Evolutionary conservation across 1,140 invertebrate species (phyloP).

Genomic region (Ceratitis capitata): DNA sequence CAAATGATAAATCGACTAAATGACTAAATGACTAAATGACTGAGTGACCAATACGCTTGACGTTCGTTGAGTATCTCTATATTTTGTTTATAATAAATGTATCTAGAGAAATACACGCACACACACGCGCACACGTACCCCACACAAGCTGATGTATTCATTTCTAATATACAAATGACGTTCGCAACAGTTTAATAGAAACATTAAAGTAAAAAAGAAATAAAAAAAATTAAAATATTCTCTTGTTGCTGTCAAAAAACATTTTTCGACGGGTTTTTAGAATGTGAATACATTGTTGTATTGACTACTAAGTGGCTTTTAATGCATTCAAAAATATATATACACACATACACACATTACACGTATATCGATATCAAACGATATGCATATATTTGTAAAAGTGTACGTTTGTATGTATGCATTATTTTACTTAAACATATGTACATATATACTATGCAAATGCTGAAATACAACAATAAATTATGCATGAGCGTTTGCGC

Average conservation of each 20-base stretch:
- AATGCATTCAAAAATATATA: neutral
- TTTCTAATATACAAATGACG: too few species aligned
- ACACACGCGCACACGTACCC: neutral
- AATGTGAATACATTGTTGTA: conserved; percentile 1
- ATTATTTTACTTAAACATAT: neutral
- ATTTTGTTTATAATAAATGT: conserved; percentile 2
- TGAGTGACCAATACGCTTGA: neutral
- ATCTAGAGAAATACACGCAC: neutral
- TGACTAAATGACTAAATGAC: neutral
- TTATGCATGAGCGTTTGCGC: conserved; percentile 12
- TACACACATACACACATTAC: neutral
- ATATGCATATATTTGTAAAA: neutral
- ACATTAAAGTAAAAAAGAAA: neutral
- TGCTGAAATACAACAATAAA: conserved; percentile 3
- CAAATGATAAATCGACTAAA: neutral
- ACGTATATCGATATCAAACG: too few species aligned
- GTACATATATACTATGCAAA: neutral
- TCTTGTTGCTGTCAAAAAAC: neutral
- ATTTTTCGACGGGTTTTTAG: conserved; percentile 2
- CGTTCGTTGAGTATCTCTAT: neutral
- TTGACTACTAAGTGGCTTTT: neutral
- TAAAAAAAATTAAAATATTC: too few species aligned
- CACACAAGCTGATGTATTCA: too few species aligned
- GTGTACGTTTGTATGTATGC: neutral
- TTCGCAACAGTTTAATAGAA: neutral